These are phyloP conservation scores for Zaprionus davidi DNA, from an alignment of 1,140 invertebrate species.

Conservation along the genomic window DNA sequence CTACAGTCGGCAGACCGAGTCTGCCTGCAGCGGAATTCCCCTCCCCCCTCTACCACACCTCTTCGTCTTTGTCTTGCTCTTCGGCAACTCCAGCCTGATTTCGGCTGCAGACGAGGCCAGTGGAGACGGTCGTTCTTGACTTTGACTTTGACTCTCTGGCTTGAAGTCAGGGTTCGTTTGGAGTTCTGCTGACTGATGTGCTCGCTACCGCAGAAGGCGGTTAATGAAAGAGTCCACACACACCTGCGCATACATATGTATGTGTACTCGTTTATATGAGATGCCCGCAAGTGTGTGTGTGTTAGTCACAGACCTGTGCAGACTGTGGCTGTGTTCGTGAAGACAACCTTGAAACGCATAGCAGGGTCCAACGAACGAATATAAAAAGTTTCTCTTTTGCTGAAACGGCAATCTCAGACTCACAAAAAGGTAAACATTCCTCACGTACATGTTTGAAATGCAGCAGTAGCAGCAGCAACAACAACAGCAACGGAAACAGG, in stretches of 20 bases:
- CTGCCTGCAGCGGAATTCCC: conserved; percentile 4
- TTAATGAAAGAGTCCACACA: conserved; percentile 73
- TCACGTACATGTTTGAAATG: conserved; percentile 46
- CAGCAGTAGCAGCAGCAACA: conserved; percentile 10
- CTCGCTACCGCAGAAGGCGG: conserved; percentile 52
- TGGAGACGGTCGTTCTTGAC: background rate
- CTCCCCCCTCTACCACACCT: conserved; percentile 21
- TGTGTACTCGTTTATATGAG: background rate
- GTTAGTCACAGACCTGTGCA: background rate
- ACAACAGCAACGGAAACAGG: conserved; percentile 19
- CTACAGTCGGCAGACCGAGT: conserved; percentile 6
- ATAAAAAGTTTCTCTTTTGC: conserved; percentile 62
- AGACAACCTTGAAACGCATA: conserved; percentile 74
- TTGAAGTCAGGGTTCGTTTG: conserved; percentile 53
- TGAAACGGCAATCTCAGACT: conserved; percentile 53
- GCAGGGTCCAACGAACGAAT: conserved; percentile 77
- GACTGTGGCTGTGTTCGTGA: conserved; percentile 44
- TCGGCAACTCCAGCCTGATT: conserved; percentile 17
- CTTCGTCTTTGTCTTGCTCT: conserved; percentile 21
- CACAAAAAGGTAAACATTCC: conserved; percentile 56
- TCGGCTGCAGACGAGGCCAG: conserved; percentile 13
- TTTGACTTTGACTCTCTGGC: conserved; percentile 45
- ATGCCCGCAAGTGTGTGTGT: background rate
- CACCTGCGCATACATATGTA: conserved; percentile 29
- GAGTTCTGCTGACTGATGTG: conserved; percentile 68